Evolutionary conservation across 2,888 invertebrate genomes (phyloP).

Genomic region (Baronia brevicornis): DNA sequence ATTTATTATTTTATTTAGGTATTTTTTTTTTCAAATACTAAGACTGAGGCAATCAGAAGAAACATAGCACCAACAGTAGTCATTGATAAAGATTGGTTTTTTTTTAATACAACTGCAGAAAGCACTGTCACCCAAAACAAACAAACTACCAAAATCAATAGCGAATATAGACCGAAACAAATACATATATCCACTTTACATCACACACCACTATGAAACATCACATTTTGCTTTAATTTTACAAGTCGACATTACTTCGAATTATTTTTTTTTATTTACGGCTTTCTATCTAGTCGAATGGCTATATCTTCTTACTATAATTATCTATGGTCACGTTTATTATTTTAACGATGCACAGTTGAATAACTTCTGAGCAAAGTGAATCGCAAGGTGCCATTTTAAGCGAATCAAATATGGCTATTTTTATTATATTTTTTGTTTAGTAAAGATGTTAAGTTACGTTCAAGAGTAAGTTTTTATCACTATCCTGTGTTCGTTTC

Average conservation of each 20-base stretch:
- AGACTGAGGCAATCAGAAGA: conserved; percentile 61
- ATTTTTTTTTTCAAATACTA: conserved; percentile 46
- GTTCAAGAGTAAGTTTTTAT: conserved; percentile 49
- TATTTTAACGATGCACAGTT: conserved; percentile 29
- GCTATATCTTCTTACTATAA: conserved; percentile 20
- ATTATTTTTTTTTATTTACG: conserved; percentile 22
- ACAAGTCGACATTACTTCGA: conserved; percentile 24
- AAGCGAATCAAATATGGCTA: conserved; percentile 59
- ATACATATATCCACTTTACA: conserved; percentile 25
- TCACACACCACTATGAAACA: conserved; percentile 25
- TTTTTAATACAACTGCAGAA: conserved; percentile 45
- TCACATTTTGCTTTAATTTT: conserved; percentile 19
- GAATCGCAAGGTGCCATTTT: conserved; percentile 70
- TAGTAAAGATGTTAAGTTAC: conserved; percentile 48
- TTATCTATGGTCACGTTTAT: conserved; percentile 21
- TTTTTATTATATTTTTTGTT: conserved; percentile 52
- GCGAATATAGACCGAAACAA: conserved; percentile 6
- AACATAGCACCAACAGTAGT: conserved; percentile 57
- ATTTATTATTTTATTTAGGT: conserved; percentile 58
- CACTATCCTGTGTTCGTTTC: conserved; percentile 61
- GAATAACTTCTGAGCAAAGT: conserved; percentile 44
- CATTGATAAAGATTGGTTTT: conserved; percentile 30
- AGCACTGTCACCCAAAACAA: conserved; percentile 39
- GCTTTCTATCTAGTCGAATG: conserved; percentile 29
- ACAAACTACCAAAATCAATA: conserved; percentile 7